A percentile compares a stretch with the other conserved stretches of the same genome.
Evolutionary conservation across 2,888 invertebrate species (phyloP).

Genomic region (Cheilosia pagana): DNA sequence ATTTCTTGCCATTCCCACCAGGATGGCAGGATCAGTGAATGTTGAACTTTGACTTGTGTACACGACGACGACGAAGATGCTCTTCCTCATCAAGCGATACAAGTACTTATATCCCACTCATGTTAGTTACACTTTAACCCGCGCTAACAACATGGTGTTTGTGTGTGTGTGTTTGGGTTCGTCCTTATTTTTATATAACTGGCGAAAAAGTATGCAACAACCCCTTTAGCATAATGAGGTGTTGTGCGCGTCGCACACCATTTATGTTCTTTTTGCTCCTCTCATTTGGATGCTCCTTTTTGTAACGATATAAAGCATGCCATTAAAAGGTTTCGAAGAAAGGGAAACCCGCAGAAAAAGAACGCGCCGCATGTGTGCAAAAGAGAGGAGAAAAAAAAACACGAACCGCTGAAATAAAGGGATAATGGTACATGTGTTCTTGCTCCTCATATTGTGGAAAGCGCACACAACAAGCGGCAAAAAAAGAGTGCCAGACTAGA

Average conservation of each 20-base stretch:
- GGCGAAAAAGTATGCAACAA: slow-evolving; percentile 16
- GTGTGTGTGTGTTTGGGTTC: slow-evolving; percentile 23
- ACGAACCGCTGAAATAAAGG: slow-evolving; percentile 71
- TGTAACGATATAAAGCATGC: slow-evolving; percentile 61
- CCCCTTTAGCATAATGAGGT: slow-evolving; percentile 74
- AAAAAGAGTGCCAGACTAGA: slow-evolving; percentile 38
- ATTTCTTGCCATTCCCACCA: slow-evolving; percentile 21
- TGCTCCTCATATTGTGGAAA: slow-evolving; percentile 51
- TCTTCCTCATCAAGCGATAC: slow-evolving; percentile 63
- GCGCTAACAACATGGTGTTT: not conserved
- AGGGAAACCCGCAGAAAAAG: slow-evolving; percentile 1
- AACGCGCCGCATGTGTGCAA: slow-evolving; percentile 23
- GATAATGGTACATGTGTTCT: slow-evolving; percentile 74
- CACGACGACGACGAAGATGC: slow-evolving; percentile 39
- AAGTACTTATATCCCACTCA: slow-evolving; percentile 66
- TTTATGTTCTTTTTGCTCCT: slow-evolving; percentile 31
- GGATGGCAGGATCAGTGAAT: slow-evolving; percentile 57
- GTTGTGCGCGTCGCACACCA: slow-evolving; percentile 63
- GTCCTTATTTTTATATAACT: slow-evolving; percentile 33
- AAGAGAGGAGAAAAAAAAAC: slow-evolving; percentile 7
- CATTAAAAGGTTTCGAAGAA: slow-evolving; percentile 55
- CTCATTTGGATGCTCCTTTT: slow-evolving; percentile 64
- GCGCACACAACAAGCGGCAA: slow-evolving; percentile 15
- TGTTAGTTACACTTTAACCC: slow-evolving; percentile 43
- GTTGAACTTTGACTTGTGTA: slow-evolving; percentile 70